Conservation (phyloP, 2,113 vertebrate genomes). For the Callaeas wilsoni region DNA sequence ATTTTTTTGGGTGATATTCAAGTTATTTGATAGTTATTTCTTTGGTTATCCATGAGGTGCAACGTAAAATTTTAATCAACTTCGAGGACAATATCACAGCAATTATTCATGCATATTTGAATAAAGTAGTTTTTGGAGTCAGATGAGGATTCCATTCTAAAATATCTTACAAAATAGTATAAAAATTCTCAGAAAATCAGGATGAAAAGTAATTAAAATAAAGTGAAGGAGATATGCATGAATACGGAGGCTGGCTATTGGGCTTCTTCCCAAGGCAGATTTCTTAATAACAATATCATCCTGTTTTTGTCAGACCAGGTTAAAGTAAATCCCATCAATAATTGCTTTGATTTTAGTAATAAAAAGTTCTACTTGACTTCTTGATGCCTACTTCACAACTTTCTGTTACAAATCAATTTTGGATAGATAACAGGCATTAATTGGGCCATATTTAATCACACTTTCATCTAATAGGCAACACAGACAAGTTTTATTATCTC, state of each 20-base stretch:
- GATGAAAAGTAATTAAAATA: background rate
- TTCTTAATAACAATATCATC: background rate
- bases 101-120: background rate
- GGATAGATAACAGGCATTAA: conserved; percentile 55
- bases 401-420: conserved; percentile 61
- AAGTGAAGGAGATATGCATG: background rate
- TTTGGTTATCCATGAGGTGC: background rate
- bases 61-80: background rate
- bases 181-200: background rate
- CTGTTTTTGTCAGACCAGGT: background rate
- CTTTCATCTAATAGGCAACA: conserved; percentile 34
- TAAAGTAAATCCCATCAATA: background rate
- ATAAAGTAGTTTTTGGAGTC: background rate
- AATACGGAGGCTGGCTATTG: background rate
- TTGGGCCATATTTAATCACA: conserved; percentile 35
- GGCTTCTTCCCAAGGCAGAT: background rate
- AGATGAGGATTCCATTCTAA: background rate
- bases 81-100: background rate
- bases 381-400: conserved; percentile 19
- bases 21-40: background rate
- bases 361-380: conserved; percentile 1
- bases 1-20: background rate
- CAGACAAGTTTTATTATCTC: conserved; percentile 25
- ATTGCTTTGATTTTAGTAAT: conserved; percentile 6
- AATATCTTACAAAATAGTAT: background rate